Evolutionary conservation across 2,113 vertebrate species (phyloP), one percentile per base, ranked within the genome.

Genomic region (Chelonoidis abingdonii): DNA sequence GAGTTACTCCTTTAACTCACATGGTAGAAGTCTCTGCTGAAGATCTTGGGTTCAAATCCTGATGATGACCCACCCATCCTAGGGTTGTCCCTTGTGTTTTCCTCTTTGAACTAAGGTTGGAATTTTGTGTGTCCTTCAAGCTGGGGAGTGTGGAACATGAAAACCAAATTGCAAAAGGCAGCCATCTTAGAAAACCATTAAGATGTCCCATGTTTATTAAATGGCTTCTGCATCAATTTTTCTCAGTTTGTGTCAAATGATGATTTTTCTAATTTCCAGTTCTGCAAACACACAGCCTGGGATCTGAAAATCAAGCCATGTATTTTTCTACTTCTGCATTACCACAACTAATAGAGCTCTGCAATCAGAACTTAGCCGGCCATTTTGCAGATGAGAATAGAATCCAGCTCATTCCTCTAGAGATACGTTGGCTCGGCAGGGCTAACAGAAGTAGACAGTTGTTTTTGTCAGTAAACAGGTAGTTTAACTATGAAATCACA

Each of bases 71-170:
- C 8, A 11, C 8, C 79, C 92, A 84, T 44, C 25, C 38, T 41
- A 50, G 22, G 13, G 0, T 2, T 9, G 49, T 25, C 25, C 10
- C 54, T 86, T 41, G 0, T 3, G 35, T 10, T 79, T 89, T 92
- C 47, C n/a, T 31, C 1, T 0, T 12, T 47, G 19, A 47, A 11
- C 17, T 84, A 52, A 35, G 52, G 35, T 10, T 17, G 24, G 13
- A 8, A 9, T 13, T 0, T 0, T 17, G 44, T 57, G 59, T 53
- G 17, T 57, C 24, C 7, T 47, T 31, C 16, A 69, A 69, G 4
- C 17, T 69, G 2, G 62, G 35, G 16, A 69, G 8, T 69, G 35
- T 69, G 35, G 62, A 35, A 19, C 17, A 69, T 21, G 29, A 69
- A n/a, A 69, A 69, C 31, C 8, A 69, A 69, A 69, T 69, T 69